A percentile compares a stretch with the other conserved stretches of the same genome.
Conservation (phyloP, 2,113 vertebrate species). For the Chascanopsetta lugubris region DNA sequence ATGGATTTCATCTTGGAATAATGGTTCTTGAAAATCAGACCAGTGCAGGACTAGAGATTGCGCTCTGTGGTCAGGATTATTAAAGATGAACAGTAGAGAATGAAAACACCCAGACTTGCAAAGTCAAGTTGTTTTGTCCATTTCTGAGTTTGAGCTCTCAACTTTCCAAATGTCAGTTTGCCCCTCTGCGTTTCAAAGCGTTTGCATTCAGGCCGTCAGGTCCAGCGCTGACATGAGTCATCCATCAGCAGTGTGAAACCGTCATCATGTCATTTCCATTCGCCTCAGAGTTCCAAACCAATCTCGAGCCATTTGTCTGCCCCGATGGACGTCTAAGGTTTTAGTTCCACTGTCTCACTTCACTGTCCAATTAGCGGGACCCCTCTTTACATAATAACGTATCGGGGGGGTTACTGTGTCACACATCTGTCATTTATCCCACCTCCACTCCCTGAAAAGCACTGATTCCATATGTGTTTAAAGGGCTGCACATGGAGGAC, state of each 20-base stretch:
- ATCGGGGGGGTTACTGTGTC: constrained; percentile 28
- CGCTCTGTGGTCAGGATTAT: too few species aligned
- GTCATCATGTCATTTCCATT: constrained; percentile 11
- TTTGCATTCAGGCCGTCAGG: constrained; percentile 7
- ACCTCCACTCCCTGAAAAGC: not conserved
- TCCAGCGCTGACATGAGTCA: not conserved
- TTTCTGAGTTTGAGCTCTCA: too few species aligned
- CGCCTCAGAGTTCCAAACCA: constrained; percentile 12
- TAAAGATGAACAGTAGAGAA: too few species aligned
- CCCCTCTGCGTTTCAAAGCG: not conserved
- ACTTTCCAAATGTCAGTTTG: not conserved
- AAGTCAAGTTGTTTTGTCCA: not conserved
- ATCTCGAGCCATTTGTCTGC: constrained; percentile 2
- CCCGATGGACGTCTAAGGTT: constrained; percentile 8
- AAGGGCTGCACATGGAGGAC: not conserved
- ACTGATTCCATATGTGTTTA: not conserved
- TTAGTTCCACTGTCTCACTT: constrained; percentile 8
- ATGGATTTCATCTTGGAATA: too few species aligned
- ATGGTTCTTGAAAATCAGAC: too few species aligned
- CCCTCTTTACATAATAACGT: constrained; percentile 35
- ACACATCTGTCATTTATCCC: constrained; percentile 18
- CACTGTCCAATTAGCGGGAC: constrained; percentile 36
- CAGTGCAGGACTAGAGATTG: too few species aligned
- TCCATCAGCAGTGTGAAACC: constrained; percentile 6
- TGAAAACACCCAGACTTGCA: not conserved